A percentile compares a stretch with the other conserved stretches of the same genome.
phyloP scores from a whole-genome alignment of 2,113 vertebrate species.

The Dipodomys merriami region DNA sequence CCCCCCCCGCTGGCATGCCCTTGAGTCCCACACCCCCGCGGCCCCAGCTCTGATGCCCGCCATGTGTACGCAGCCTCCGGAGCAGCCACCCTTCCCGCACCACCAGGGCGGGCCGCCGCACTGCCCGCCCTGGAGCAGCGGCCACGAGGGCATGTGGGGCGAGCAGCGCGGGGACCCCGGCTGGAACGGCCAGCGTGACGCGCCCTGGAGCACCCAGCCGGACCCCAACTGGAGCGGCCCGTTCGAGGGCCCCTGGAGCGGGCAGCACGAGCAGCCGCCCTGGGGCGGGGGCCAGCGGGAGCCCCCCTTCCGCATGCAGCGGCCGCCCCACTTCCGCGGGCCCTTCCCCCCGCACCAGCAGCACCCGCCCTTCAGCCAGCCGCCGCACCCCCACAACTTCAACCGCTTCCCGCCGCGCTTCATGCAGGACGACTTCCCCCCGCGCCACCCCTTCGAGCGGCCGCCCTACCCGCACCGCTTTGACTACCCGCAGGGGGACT shows the following conservation, averaged over 20 bases:
- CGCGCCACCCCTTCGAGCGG: conserved; percentile 95
- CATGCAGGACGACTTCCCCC: conserved; percentile 98
- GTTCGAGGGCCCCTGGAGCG: conserved; percentile 91
- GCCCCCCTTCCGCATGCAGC: conserved; percentile 97
- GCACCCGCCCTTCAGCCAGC: conserved; percentile 97
- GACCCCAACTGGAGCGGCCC: conserved; percentile 93
- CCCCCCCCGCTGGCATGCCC: no score
- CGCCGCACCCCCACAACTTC: conserved; percentile 96
- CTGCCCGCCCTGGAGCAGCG: conserved; percentile 97
- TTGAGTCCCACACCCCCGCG: not conserved
- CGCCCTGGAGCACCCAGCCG: conserved; percentile 90
- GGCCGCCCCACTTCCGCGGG: conserved; percentile 96
- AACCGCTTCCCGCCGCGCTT: conserved; percentile 97
- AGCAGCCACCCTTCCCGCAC: conserved; percentile 89
- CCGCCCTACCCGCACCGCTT: conserved; percentile 96
- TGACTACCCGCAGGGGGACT: conserved; percentile 97
- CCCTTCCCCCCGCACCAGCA: conserved; percentile 98
- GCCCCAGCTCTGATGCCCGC: not conserved
- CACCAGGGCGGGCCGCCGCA: conserved; percentile 92
- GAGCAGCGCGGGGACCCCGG: conserved; percentile 93
- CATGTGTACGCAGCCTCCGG: conserved; percentile 71
- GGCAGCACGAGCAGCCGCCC: conserved; percentile 95
- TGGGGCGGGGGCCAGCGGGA: conserved; percentile 96
- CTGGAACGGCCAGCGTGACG: conserved; percentile 95
- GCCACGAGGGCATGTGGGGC: conserved; percentile 97